Percentiles rank a stretch among this genome's conserved stretches.
phyloP scores from a whole-genome alignment of 2,797 vertebrate species.

The Dryobates pubescens region DNA sequence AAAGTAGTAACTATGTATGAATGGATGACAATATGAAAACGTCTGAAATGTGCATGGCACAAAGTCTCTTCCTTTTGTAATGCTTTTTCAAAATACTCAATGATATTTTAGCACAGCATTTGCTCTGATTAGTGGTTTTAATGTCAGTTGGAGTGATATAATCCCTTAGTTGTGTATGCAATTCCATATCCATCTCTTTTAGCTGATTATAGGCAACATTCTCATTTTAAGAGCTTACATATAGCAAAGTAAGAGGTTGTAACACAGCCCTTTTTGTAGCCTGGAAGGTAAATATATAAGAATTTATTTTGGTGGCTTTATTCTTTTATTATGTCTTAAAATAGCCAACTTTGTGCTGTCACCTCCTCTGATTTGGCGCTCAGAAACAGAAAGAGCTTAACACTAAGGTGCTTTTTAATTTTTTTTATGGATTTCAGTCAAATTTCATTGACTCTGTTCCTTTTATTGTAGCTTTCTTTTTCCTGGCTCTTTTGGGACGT shows the following conservation, averaged over 20 bases:
- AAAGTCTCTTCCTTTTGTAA: background rate
- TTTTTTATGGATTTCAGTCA: background rate
- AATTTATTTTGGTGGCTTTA: background rate
- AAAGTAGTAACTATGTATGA: background rate
- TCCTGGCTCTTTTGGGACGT: background rate
- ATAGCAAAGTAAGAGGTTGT: background rate
- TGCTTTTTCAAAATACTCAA: background rate
- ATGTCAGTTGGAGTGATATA: background rate
- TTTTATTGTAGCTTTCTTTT: background rate
- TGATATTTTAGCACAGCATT: background rate
- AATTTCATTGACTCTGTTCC: background rate
- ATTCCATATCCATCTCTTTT: background rate
- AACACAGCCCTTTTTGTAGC: background rate
- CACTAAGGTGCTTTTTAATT: background rate
- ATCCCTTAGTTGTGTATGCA: background rate
- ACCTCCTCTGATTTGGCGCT: background rate
- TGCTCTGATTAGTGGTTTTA: background rate
- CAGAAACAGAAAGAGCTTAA: background rate
- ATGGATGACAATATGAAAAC: background rate
- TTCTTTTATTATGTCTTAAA: background rate
- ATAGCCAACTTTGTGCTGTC: background rate
- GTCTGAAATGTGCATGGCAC: background rate
- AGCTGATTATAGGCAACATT: background rate
- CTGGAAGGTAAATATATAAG: background rate
- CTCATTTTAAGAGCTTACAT: background rate